These are phyloP conservation scores for Grantiella picta DNA, from an alignment of 2,113 vertebrate genomes.

Conservation along the genomic window DNA sequence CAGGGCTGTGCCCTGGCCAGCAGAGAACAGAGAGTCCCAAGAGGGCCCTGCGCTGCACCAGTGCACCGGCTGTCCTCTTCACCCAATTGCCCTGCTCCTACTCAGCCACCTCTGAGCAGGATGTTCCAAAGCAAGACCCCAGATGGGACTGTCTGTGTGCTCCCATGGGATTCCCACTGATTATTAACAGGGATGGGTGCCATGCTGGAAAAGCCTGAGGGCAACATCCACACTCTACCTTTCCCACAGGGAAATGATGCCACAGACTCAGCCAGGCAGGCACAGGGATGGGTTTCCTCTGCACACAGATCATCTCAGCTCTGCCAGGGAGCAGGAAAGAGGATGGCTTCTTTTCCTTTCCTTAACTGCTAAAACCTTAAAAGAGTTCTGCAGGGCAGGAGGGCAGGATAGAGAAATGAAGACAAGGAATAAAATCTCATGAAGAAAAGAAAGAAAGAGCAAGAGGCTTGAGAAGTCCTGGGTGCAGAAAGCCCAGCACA, in stretches of 20 bases:
- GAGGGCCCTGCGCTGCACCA: neutral
- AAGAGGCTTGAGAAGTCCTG: neutral
- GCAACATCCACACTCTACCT: neutral
- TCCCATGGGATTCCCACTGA: neutral
- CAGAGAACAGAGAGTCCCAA: neutral
- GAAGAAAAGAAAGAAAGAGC: neutral
- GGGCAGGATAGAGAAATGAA: neutral
- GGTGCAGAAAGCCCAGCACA: neutral
- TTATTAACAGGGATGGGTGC: neutral
- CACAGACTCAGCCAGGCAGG: neutral
- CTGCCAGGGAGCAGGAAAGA: neutral
- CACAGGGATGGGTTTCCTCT: neutral
- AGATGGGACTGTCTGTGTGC: accelerated
- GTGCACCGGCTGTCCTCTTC: accelerated
- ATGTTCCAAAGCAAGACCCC: neutral
- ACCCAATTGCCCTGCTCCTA: neutral
- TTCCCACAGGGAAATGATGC: neutral
- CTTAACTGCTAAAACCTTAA: neutral
- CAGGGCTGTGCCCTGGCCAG: neutral
- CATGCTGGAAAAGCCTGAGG: accelerated
- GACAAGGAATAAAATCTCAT: neutral
- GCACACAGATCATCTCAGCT: neutral
- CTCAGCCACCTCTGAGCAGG: neutral
- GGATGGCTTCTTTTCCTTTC: neutral
- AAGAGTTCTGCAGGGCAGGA: neutral